A percentile compares a stretch with the other conserved stretches of the same genome.
phyloP scores from a whole-genome alignment of 2,797 vertebrate genomes.

The Esox masquinongy region DNA sequence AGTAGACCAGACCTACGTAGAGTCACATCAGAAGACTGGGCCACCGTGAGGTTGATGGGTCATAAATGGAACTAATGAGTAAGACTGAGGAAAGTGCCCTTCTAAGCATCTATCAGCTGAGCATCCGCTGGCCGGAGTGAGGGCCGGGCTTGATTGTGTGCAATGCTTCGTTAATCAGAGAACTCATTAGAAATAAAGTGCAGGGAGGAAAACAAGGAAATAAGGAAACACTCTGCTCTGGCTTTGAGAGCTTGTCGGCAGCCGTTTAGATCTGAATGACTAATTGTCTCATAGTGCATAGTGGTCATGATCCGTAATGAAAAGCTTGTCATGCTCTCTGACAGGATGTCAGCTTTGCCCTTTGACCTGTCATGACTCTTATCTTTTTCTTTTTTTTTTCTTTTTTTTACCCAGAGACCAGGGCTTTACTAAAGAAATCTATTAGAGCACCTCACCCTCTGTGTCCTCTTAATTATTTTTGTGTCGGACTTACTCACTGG shows the following conservation, averaged over 20 bases:
- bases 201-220: background rate
- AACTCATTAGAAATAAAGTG: background rate
- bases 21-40: background rate
- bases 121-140: background rate
- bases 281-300: background rate
- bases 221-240: background rate
- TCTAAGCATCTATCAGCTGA: background rate
- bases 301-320: background rate
- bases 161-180: background rate
- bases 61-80: background rate
- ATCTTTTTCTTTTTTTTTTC: background rate
- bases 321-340: background rate
- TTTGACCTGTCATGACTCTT: background rate
- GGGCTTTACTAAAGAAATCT: background rate
- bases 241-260: background rate
- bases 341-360: background rate
- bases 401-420: background rate
- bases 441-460: background rate
- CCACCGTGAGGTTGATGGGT: background rate
- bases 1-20: too few relatives aligned
- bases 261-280: background rate
- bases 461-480: background rate
- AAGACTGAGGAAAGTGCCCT: background rate
- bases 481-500: background rate
- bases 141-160: background rate